Percentiles rank a stretch among this genome's conserved stretches.
phyloP scores from a whole-genome alignment of 2,888 invertebrate genomes.

The Cerastis leucographa region DNA sequence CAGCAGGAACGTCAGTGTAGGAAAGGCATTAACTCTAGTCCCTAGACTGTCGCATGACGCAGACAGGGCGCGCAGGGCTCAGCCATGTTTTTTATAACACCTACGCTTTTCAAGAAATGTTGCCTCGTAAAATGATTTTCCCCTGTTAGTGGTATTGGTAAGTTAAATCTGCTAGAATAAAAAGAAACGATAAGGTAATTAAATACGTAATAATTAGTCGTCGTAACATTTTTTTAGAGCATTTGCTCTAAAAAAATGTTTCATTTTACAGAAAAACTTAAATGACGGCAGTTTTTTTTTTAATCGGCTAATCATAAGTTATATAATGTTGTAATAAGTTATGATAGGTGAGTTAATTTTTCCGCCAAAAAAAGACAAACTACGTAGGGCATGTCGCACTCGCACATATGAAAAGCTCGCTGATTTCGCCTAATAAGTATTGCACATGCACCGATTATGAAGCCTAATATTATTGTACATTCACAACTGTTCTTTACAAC shows the following conservation, averaged over 20 bases:
- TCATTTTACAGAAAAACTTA: background rate
- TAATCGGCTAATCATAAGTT: background rate
- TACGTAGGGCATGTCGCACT: background rate
- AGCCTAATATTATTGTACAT: background rate
- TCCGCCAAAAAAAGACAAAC: background rate
- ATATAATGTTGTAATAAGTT: too few relatives aligned
- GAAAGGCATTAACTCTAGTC: background rate
- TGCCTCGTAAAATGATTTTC: background rate
- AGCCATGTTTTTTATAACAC: background rate
- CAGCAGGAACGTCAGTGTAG: background rate
- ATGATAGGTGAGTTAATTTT: background rate
- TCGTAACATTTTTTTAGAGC: background rate
- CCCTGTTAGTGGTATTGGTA: background rate
- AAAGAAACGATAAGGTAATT: background rate
- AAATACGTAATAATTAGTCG: background rate
- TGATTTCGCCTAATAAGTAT: background rate
- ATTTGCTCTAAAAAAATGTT: background rate
- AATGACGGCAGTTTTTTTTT: background rate
- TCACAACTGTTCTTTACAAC: background rate
- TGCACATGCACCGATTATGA: background rate
- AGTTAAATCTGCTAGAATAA: background rate
- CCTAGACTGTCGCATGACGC: background rate
- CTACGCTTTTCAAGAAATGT: background rate
- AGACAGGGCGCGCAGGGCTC: background rate
- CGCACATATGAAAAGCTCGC: background rate